Evolutionary conservation across 2,113 vertebrate species (phyloP).

Genomic region (Platysternon megacephalum): DNA sequence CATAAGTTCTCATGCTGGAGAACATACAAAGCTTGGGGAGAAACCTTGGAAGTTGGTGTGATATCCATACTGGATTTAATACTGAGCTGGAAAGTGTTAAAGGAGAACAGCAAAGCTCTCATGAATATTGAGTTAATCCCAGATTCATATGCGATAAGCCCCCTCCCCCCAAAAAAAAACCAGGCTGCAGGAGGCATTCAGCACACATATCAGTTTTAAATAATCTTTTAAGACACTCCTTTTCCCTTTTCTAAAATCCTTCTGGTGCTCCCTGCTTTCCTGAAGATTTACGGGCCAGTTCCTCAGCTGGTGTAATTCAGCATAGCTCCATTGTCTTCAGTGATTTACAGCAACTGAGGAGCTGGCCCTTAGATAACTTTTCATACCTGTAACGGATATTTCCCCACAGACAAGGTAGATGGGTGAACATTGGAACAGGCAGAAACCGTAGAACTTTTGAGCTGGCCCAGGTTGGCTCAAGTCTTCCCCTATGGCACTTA

Average conservation of each 20-base stretch:
- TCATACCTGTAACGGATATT: conserved; percentile 16
- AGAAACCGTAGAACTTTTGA: not conserved
- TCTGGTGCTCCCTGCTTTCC: not conserved
- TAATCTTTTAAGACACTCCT: conserved; percentile 62
- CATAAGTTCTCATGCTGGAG: conserved; percentile 43
- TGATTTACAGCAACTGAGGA: not conserved
- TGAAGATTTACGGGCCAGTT: not conserved
- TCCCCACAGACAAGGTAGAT: not conserved
- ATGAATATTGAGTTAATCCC: conserved; percentile 61
- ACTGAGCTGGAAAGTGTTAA: conserved; percentile 36
- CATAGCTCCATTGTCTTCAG: conserved; percentile 7
- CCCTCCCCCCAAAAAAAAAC: not conserved
- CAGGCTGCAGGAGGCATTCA: conserved; percentile 51
- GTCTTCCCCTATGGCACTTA: not conserved
- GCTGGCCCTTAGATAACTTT: conserved; percentile 13
- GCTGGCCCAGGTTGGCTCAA: not conserved
- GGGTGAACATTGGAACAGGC: not conserved
- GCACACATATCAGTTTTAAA: conserved; percentile 60
- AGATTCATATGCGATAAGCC: conserved; percentile 62
- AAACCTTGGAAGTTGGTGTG: conserved; percentile 48
- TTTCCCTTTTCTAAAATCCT: conserved; percentile 20
- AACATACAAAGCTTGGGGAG: conserved; percentile 64
- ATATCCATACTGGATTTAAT: not conserved
- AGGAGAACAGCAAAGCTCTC: conserved; percentile 49
- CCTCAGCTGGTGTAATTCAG: conserved; percentile 29